Base-by-base conservation (phyloP, 92 coral and sea anemone genomes). In the Chrysogorgia sp. region DNA sequence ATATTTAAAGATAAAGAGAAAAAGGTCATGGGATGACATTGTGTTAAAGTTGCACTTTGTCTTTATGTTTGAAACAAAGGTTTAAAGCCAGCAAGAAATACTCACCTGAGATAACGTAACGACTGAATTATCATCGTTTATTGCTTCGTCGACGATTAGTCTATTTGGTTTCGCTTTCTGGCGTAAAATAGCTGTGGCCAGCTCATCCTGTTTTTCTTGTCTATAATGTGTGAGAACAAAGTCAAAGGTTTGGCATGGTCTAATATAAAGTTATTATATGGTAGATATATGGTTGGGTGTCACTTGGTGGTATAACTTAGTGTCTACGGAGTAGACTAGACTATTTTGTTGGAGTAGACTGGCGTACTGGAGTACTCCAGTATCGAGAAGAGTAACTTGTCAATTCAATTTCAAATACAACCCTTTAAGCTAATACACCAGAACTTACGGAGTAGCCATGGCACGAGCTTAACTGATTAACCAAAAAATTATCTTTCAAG, bases 101-200 rank as follows among this genome's bases (percentile, higher is more conserved):
- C 3, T 29, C 74, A 94, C 98, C 97, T 94, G 98, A 33, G 98
- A 94, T 90, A 94, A 86, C 2, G 98, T 80, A 53, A 94, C 98
- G 41, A 94, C 98, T 15, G 98, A 94, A 75, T 94, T 94, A 79
- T 94, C 98, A 89, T 94, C 98, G 66, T 91, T 94, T 29, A 89
- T 86, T n/a, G 98, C 98, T 58, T 94, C 98, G 71, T 94, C 98
- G 47, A 94, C 98, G 41, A 94, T 71, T 72, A 94, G 74, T 41
- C 98, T 88, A 83, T 94, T 94, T 63, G 98, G 98, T 62, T 88
- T 88, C 43, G 91, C 40, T 70, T 94, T 94, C 79, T 89, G 92
- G 89, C 89, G 89, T 58, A 94, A 82, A 58, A 94, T 94, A 62
- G 98, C 98, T 31, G 98, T 94, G 34, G 98, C 90, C 71, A 94